A percentile compares a stretch with the other conserved stretches of the same genome.
phyloP scores from a whole-genome alignment of 2,113 vertebrate species.

The Nansenia antarctica region DNA sequence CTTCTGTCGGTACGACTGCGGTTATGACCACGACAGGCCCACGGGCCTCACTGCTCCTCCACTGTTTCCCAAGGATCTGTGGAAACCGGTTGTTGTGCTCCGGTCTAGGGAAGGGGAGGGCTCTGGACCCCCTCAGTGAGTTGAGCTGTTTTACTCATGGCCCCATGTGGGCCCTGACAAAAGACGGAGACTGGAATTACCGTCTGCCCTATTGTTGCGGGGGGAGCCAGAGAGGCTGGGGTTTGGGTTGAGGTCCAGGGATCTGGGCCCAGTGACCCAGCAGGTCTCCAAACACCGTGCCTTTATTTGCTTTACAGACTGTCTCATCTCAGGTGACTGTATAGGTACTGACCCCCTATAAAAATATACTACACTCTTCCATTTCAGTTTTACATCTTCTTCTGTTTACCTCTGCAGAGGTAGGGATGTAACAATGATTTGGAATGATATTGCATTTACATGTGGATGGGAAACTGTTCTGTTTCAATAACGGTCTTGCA shows the following conservation, averaged over 20 bases:
- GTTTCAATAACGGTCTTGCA: too few species aligned
- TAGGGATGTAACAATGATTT: too few species aligned
- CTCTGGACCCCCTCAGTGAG: constrained; percentile 53
- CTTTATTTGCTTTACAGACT: constrained; percentile 59
- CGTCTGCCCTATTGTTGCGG: constrained; percentile 75
- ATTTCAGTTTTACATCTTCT: too few species aligned
- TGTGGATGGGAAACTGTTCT: too few species aligned
- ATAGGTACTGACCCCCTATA: too few species aligned
- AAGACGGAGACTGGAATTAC: constrained; percentile 63
- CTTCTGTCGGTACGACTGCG: neutral
- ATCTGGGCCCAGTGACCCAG: constrained; percentile 40
- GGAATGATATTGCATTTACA: too few species aligned
- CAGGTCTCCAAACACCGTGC: constrained; percentile 31
- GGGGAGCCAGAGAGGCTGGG: constrained; percentile 66
- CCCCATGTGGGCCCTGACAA: constrained; percentile 72
- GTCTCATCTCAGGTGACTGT: constrained; percentile 61
- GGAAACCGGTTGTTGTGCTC: constrained; percentile 33
- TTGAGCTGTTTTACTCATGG: constrained; percentile 69
- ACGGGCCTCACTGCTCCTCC: neutral
- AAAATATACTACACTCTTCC: too few species aligned
- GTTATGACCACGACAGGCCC: neutral
- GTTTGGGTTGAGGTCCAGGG: constrained; percentile 18
- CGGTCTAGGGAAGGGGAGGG: constrained; percentile 34
- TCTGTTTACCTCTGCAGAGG: too few species aligned
- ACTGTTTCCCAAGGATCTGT: neutral